These are phyloP conservation scores for Drosophila pseudotakahashii DNA, from an alignment of 2,888 invertebrate genomes.

Conservation along the genomic window DNA sequence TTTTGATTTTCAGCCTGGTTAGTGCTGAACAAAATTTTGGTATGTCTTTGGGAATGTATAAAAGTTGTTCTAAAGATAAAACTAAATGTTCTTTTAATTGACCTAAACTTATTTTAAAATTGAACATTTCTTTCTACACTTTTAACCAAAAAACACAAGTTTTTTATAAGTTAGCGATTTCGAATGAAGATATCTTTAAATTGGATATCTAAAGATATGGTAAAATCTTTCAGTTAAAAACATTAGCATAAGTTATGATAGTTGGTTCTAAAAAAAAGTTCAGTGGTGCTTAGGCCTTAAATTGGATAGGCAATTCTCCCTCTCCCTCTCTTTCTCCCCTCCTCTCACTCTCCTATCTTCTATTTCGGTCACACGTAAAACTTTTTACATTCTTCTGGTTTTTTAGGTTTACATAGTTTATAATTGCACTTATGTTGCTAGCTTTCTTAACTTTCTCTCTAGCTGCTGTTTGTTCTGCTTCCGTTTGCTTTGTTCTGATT, in stretches of 20 bases:
- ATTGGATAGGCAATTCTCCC: background rate
- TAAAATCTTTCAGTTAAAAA: too few species aligned
- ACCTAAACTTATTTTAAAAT: background rate
- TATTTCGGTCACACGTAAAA: background rate
- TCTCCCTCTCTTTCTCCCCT: background rate
- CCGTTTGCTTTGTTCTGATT: constrained; percentile 33
- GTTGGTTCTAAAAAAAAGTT: background rate
- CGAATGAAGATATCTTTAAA: too few species aligned
- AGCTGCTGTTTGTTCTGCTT: constrained; percentile 36
- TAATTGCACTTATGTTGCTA: constrained; percentile 53
- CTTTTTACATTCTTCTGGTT: constrained; percentile 10
- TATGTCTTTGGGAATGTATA: constrained; percentile 7
- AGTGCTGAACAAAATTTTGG: background rate
- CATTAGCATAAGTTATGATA: too few species aligned
- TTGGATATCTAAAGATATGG: too few species aligned
- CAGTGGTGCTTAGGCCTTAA: background rate
- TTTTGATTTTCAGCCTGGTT: too few species aligned
- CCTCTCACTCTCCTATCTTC: background rate
- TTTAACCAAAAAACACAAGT: too few species aligned
- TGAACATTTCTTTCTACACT: too few species aligned
- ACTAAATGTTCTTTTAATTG: background rate
- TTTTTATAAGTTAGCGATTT: too few species aligned
- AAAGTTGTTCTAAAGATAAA: background rate
- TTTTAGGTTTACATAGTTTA: constrained; percentile 16
- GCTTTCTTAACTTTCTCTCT: constrained; percentile 7